phyloP scores from a whole-genome alignment of 2,888 invertebrate species.

The Galeopsomyia nigrocyanea region DNA sequence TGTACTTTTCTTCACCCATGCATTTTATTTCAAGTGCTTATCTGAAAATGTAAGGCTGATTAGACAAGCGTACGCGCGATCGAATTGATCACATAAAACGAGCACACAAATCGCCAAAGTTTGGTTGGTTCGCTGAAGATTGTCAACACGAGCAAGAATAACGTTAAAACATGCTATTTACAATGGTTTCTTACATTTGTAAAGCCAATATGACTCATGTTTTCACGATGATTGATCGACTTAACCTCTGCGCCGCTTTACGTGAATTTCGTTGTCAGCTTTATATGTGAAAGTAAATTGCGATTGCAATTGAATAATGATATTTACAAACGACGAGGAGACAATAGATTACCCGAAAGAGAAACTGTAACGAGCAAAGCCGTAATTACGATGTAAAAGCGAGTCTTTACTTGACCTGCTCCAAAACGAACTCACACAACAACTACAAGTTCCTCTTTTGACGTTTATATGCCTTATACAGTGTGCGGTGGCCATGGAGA shows the following conservation, averaged over 20 bases:
- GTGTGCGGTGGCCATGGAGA: no score
- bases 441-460: slow-evolving; percentile 17
- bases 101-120: background rate
- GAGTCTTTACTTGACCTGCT: slow-evolving; percentile 10
- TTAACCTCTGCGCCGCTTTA: slow-evolving; percentile 18
- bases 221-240: slow-evolving; percentile 18
- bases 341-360: no score
- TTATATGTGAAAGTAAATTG: no score
- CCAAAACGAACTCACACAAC: slow-evolving; percentile 34
- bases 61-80: slow-evolving; percentile 6
- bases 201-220: slow-evolving; percentile 36
- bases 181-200: slow-evolving; percentile 23
- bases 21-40: slow-evolving; percentile 40
- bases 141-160: background rate
- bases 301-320: no score
- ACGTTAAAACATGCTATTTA: slow-evolving; percentile 17
- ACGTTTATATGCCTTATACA: slow-evolving; percentile 25
- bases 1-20: slow-evolving; percentile 25
- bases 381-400: no score
- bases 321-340: no score
- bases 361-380: no score
- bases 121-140: background rate
- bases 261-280: no score
- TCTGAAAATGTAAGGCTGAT: slow-evolving; percentile 32
- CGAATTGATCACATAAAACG: slow-evolving; percentile 28